Base-by-base conservation (phyloP, 2,797 vertebrate genomes). In the Pampus argenteus region DNA sequence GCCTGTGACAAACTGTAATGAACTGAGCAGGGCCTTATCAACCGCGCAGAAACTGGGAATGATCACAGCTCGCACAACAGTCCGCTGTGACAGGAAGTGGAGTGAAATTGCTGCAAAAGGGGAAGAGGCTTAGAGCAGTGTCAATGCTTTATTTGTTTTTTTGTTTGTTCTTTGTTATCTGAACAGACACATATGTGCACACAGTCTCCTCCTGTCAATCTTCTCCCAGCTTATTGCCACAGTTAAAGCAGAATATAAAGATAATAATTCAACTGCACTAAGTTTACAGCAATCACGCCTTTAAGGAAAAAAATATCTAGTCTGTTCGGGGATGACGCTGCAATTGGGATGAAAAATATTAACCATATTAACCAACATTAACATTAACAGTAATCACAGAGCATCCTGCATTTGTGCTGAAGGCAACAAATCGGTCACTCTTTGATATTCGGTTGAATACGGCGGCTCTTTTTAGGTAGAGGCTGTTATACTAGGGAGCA, bases 21-120 rank as follows among this genome's bases (percentile, higher is more conserved):
- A 89, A 87, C 78, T 82, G 78, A 85, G 69, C 83, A n/a, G 67
- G 65, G 79, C 67, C 85, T 88, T 85, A 92, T 90, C 89, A 87
- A 81, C 34, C 22, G 51, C 40, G 68, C 77, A 78, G 79, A 88
- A 88, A 88, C 70, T 50, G 81, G 70, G 75, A 79, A 74, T 65
- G 75, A 88, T 85, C 84, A 79, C 85, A 71, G 58, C 59, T 62
- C 29, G 3, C 52, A 64, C 67, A 85, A 66, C 59, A 66, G 73
- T 73, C 72, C 36, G 52, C 65, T 55, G 68, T 54, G 69, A 66
- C 51, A 9, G 66, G 64, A 47, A 83, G 51, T 50, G 29, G 51
- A 67, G 57, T 13, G 62, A 61, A 74, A 81, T 73, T 42, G 49
- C 47, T 59, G 50, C 20, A 49, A 71, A 47, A 15, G 18, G 40